These are phyloP conservation scores for Synanthedon andrenaeformis DNA, from an alignment of 2,888 invertebrate species.

Conservation along the genomic window DNA sequence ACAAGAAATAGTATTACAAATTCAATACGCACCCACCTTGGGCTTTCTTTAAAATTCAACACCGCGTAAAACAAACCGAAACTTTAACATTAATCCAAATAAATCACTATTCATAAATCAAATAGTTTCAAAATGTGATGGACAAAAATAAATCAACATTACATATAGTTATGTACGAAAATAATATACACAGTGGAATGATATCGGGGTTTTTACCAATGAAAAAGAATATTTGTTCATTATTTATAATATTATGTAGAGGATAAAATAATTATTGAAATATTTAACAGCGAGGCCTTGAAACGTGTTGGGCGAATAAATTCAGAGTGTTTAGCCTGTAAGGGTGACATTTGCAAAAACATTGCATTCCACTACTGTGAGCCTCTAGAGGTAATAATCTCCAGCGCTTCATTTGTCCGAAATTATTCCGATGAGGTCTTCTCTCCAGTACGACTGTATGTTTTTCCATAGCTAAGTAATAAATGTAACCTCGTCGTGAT, in stretches of 20 bases:
- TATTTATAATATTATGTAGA: background rate
- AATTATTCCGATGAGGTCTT: conserved; percentile 15
- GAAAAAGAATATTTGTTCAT: background rate
- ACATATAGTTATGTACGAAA: background rate
- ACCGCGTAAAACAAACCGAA: conserved; percentile 24
- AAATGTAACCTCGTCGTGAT: background rate
- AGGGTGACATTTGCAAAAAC: conserved; percentile 43
- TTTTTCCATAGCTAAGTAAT: background rate
- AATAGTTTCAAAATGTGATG: background rate
- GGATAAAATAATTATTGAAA: background rate
- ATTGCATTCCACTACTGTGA: conserved; percentile 53
- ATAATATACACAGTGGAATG: conserved; percentile 1
- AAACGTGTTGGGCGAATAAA: conserved; percentile 30
- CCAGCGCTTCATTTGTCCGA: conserved; percentile 65
- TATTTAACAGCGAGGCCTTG: conserved; percentile 23
- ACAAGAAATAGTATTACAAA: conserved; percentile 73
- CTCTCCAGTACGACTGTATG: background rate
- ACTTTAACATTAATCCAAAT: background rate
- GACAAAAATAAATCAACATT: background rate
- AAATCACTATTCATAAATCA: background rate
- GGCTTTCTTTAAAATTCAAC: conserved; percentile 35
- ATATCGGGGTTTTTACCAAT: background rate
- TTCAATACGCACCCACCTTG: conserved; percentile 71
- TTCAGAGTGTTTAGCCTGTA: conserved; percentile 27
- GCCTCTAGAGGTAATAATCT: conserved; percentile 24